Conservation (phyloP, 2,888 invertebrate species). For the Nomada ferruginata region DNA sequence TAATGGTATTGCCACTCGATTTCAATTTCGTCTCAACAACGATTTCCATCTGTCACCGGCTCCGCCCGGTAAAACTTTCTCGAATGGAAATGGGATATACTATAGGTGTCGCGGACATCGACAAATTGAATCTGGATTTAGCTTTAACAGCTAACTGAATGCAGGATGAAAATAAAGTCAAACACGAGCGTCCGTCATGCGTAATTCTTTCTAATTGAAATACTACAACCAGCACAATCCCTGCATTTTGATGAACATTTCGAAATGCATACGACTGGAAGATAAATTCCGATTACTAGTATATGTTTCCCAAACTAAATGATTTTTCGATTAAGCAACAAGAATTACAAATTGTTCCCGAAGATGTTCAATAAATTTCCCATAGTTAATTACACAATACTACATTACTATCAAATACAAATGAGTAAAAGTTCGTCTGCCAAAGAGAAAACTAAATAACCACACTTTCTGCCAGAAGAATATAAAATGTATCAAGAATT, state of each 20-base stretch:
- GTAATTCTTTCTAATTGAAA: neutral
- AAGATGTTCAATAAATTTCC: neutral
- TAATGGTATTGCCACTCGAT: constrained; percentile 73
- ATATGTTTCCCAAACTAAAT: too few relatives aligned
- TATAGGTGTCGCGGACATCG: neutral
- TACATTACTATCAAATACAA: neutral
- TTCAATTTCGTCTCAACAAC: constrained; percentile 65
- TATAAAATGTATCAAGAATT: too few relatives aligned
- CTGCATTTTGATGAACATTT: too few relatives aligned
- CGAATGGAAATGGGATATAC: constrained; percentile 45
- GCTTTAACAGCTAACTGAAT: constrained; percentile 27
- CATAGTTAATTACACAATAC: neutral
- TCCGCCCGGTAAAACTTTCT: constrained; percentile 34
- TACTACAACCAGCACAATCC: too few relatives aligned
- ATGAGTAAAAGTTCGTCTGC: too few relatives aligned
- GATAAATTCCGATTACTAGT: too few relatives aligned
- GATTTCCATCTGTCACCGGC: constrained; percentile 59
- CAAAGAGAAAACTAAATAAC: too few relatives aligned
- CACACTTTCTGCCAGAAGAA: too few relatives aligned
- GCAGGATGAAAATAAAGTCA: neutral
- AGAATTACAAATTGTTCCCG: too few relatives aligned
- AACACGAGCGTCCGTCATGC: neutral
- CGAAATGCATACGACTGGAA: too few relatives aligned
- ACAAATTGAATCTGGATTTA: constrained; percentile 39
- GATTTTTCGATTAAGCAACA: too few relatives aligned